Conservation (phyloP, 2,888 invertebrate species). For the Druceiella hillmani region DNA sequence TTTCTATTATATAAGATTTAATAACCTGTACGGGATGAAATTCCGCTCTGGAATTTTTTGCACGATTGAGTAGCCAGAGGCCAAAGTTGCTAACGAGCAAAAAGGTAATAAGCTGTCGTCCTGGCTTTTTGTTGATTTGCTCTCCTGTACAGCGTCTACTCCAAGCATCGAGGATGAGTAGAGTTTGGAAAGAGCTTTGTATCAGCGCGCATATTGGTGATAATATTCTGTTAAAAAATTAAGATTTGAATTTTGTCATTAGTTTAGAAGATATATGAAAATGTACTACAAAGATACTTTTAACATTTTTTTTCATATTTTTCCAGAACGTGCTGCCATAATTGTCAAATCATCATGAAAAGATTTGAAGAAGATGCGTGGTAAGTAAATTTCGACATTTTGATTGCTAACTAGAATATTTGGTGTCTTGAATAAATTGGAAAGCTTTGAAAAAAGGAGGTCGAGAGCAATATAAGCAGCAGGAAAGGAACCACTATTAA, state of each 20-base stretch:
- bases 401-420: no score
- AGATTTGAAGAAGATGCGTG: no score
- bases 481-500: no score
- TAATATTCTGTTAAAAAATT: slow-evolving; percentile 34
- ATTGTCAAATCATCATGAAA: no score
- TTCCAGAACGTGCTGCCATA: no score
- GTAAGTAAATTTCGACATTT: no score
- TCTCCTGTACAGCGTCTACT: slow-evolving; percentile 50
- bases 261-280: background rate
- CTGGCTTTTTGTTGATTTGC: slow-evolving; percentile 49
- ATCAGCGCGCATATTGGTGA: slow-evolving; percentile 49
- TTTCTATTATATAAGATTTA: slow-evolving; percentile 7
- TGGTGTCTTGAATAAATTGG: no score
- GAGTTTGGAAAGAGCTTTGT: slow-evolving; percentile 60
- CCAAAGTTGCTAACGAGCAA: slow-evolving; percentile 60
- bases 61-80: slow-evolving; percentile 62
- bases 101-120: slow-evolving; percentile 65
- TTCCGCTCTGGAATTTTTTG: slow-evolving; percentile 61
- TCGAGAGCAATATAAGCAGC: no score
- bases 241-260: background rate
- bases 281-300: no score
- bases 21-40: slow-evolving; percentile 59
- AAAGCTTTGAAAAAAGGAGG: no score
- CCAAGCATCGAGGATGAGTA: slow-evolving; percentile 54
- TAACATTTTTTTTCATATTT: no score